These are phyloP conservation scores for Heliothis subflexa DNA, from an alignment of 1,140 invertebrate species.

Conservation along the genomic window DNA sequence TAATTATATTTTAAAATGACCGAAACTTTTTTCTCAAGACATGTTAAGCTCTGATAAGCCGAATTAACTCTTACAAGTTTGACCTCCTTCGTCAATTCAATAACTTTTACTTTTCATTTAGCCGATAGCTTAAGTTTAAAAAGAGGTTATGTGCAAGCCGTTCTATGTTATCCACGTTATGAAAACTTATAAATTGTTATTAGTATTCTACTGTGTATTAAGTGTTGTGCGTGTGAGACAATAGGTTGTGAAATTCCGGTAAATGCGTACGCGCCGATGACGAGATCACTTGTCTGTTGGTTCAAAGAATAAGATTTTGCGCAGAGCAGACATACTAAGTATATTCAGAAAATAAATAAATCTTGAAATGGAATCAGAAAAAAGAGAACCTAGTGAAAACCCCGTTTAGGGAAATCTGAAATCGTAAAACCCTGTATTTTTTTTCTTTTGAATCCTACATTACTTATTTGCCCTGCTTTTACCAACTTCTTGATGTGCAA, in stretches of 20 bases:
- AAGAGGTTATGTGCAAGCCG: background rate
- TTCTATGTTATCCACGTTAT: background rate
- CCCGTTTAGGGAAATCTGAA: too few species aligned
- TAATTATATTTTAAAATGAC: background rate
- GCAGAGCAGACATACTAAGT: background rate
- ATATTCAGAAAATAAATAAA: too few species aligned
- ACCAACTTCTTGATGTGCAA: too few species aligned
- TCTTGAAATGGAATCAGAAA: too few species aligned
- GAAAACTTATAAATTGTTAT: slow-evolving; percentile 24
- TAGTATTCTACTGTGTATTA: background rate
- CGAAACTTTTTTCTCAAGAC: background rate
- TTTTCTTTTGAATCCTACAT: too few species aligned
- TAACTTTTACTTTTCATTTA: slow-evolving; percentile 9
- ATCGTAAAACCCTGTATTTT: too few species aligned
- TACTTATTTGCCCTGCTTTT: too few species aligned
- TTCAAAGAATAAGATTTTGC: background rate
- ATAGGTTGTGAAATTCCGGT: slow-evolving; percentile 26
- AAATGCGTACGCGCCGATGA: background rate
- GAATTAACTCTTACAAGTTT: background rate
- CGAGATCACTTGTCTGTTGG: background rate
- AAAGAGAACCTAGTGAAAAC: too few species aligned
- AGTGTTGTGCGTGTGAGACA: slow-evolving; percentile 20
- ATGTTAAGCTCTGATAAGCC: background rate
- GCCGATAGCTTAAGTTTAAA: background rate
- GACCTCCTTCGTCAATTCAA: slow-evolving; percentile 2